phyloP scores from a whole-genome alignment of 2,113 vertebrate genomes.

The Mormoops blainvillei region DNA sequence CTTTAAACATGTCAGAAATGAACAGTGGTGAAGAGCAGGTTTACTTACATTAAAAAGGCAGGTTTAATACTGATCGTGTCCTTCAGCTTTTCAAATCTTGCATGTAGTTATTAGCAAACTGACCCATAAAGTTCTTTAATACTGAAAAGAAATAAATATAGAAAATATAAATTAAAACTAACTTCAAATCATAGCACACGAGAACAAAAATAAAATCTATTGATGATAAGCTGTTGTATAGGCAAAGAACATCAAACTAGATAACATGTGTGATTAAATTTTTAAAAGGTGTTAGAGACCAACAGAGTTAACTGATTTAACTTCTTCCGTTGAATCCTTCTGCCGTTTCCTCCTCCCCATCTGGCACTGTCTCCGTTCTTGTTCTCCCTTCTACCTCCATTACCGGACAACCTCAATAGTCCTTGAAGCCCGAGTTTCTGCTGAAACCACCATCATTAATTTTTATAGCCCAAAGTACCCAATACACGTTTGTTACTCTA shows the following conservation, averaged over 20 bases:
- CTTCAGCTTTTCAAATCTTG: slow-evolving; percentile 43
- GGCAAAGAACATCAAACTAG: background rate
- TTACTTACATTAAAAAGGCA: slow-evolving; percentile 65
- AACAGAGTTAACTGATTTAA: background rate
- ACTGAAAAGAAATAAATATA: slow-evolving; percentile 52
- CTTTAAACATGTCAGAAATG: background rate
- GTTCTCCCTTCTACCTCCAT: background rate
- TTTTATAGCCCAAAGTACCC: background rate
- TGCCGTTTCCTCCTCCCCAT: background rate
- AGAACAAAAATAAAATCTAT: background rate
- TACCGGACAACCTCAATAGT: background rate
- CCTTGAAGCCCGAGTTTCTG: background rate
- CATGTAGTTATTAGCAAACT: slow-evolving; percentile 21
- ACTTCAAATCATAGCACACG: background rate
- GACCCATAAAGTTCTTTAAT: slow-evolving; percentile 57
- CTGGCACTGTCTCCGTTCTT: background rate
- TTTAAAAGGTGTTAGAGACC: background rate
- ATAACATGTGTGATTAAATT: background rate
- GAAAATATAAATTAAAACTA: slow-evolving; percentile 19
- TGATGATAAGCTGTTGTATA: background rate
- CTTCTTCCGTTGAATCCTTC: background rate
- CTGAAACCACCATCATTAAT: background rate
- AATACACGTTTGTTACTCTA: background rate
- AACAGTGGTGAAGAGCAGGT: background rate
- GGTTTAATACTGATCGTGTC: slow-evolving; percentile 34